Evolutionary conservation across 2,888 invertebrate species (phyloP).

Genomic region (Tyria jacobaeae): DNA sequence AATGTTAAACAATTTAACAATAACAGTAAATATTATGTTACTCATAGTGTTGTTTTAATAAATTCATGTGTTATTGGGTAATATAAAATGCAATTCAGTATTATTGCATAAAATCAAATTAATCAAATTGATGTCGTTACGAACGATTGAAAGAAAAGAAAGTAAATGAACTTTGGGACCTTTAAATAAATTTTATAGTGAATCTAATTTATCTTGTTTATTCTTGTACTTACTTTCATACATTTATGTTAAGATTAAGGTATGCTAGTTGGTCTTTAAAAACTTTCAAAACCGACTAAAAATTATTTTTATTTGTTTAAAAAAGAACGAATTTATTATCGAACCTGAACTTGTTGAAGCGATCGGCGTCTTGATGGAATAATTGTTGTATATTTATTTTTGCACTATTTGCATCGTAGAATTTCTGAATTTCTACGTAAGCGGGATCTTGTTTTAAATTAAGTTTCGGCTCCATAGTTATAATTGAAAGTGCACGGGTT

Average conservation of each 20-base stretch:
- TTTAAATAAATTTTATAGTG: slow-evolving; percentile 58
- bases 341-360: slow-evolving; percentile 97
- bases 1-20: too few species aligned
- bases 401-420: slow-evolving; percentile 90
- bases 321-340: slow-evolving; percentile 24
- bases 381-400: slow-evolving; percentile 93
- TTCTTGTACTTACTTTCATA: slow-evolving; percentile 12
- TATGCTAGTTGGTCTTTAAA: background rate
- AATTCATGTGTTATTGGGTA: too few species aligned
- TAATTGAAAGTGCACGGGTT: slow-evolving; percentile 56
- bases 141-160: background rate
- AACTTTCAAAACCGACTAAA: slow-evolving; percentile 24
- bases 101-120: too few species aligned
- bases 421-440: slow-evolving; percentile 91
- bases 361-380: slow-evolving; percentile 92
- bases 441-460: slow-evolving; percentile 87
- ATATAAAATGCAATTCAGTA: too few species aligned
- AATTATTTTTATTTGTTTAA: slow-evolving; percentile 4
- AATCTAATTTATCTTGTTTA: slow-evolving; percentile 43
- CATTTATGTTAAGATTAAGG: background rate
- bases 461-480: slow-evolving; percentile 79
- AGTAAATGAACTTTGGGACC: slow-evolving; percentile 56
- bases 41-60: too few species aligned
- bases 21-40: too few species aligned
- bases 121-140: background rate